phyloP scores from a whole-genome alignment of 2,797 vertebrate species.

The Austrolebias charrua region DNA sequence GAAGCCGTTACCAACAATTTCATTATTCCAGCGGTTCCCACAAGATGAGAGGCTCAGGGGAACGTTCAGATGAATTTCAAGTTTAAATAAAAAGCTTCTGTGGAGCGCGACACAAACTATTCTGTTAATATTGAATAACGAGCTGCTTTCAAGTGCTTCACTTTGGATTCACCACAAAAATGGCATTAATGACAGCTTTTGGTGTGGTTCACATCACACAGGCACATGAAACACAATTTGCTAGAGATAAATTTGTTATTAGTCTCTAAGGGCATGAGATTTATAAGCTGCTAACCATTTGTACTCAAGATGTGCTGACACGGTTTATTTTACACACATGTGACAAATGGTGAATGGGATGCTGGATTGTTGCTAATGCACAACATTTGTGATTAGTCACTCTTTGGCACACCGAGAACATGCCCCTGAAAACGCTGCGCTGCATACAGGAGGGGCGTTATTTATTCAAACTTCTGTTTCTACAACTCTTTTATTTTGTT shows the following conservation, averaged over 20 bases:
- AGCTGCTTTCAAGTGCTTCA: conserved; percentile 73
- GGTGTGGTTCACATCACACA: conserved; percentile 78
- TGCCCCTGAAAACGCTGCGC: background rate
- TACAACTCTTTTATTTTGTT: background rate
- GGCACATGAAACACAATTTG: conserved; percentile 59
- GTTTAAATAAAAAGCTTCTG: conserved; percentile 80
- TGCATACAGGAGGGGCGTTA: conserved; percentile 16
- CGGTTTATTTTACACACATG: conserved; percentile 50
- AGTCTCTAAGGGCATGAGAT: conserved; percentile 66
- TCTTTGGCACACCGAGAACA: background rate
- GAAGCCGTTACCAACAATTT: conserved; percentile 52
- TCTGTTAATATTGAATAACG: conserved; percentile 80
- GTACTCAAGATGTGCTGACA: conserved; percentile 74
- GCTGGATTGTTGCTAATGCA: conserved; percentile 30
- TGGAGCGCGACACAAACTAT: conserved; percentile 73
- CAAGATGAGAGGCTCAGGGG: conserved; percentile 60
- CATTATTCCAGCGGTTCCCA: conserved; percentile 63
- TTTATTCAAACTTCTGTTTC: conserved; percentile 6
- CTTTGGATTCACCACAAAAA: conserved; percentile 67
- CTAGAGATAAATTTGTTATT: conserved; percentile 74
- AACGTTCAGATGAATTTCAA: conserved; percentile 69
- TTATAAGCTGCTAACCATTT: conserved; percentile 67
- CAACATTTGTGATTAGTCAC: conserved; percentile 32
- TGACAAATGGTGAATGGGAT: conserved; percentile 60
- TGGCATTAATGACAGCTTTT: conserved; percentile 75